phyloP scores from a whole-genome alignment of 2,797 vertebrate genomes.

The Smutsia temminckii region DNA sequence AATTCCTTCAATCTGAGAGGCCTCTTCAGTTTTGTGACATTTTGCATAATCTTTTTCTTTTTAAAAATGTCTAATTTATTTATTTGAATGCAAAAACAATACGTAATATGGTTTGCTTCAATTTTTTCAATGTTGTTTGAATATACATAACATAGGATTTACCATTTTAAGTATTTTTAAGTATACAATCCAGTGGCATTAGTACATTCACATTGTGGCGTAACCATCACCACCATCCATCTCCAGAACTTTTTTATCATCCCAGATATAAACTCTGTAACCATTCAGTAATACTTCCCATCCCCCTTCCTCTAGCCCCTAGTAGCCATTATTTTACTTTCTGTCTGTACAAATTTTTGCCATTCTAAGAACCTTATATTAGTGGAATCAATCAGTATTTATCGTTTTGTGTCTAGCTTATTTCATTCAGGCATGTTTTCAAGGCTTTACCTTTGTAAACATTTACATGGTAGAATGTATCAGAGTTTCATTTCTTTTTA shows the following conservation, averaged over 20 bases:
- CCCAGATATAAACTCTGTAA: not conserved
- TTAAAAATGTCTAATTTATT: not conserved
- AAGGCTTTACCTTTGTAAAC: not conserved
- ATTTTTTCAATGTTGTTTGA: not conserved
- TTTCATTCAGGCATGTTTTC: not conserved
- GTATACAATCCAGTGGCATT: not conserved
- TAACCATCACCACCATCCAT: not conserved
- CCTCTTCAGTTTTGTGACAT: not conserved
- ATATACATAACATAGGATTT: not conserved
- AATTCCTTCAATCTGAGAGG: not conserved
- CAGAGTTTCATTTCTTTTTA: not conserved
- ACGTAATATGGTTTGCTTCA: not conserved
- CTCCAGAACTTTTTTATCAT: not conserved
- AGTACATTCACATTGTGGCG: not conserved
- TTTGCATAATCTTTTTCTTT: not conserved
- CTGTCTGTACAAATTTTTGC: not conserved
- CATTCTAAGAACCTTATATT: not conserved
- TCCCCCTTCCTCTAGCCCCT: not conserved
- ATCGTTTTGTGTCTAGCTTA: not conserved
- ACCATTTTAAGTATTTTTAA: not conserved
- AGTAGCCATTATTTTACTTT: not conserved
- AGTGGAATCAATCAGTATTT: not conserved
- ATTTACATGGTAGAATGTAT: not conserved
- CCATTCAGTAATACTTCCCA: not conserved
- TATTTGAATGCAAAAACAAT: constrained; percentile 19